Base-by-base conservation (phyloP, 2,888 invertebrate genomes). In the Ophion ellenae region DNA sequence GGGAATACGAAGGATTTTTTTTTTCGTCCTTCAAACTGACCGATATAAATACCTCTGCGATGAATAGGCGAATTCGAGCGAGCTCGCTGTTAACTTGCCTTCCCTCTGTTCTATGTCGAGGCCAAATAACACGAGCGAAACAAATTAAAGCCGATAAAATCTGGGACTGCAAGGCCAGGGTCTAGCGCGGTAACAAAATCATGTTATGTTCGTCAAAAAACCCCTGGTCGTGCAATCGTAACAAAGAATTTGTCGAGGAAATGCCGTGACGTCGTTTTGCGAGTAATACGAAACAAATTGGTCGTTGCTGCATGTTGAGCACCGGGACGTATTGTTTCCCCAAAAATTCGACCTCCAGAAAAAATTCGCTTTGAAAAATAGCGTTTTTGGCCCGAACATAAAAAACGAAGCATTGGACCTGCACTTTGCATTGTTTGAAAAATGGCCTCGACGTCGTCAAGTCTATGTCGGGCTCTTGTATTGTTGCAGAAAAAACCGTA, bases 51-150 rank as follows among this genome's bases (percentile, higher is more conserved):
- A 61, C 63, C 47, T 28, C 36, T 63, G 47, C 47, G 47, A 14
- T 47, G 79, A 40, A 67, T 67, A 77, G 69, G 59, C 57, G 69
- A 59, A 61, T 78, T 69, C 59, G 45, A 69, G 80, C 71, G 24
- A n/a, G n/a, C 64, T 24, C 53, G 36, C 28, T 47, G 40, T 57
- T 36, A 73, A 57, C 80, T 64, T 64, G 64, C 40, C n/a, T 57
- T 64, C 53, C 11, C 40, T 71, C 53, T 64, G 61, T 64, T 36
- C 71, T 24, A 80, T 64, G 71, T 57, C 53, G 64, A 53, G 71
- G 53, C 64, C 53, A 32, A 80, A 71, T 64, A 36, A 73, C 71
- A 73, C 47, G 64, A 17, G 64, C 3, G 28, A 17, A 53, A 61
- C 61, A 78, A 53, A 53, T 53, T 69, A 61, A 69, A 45, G n/a